A percentile compares a stretch with the other conserved stretches of the same genome.
Evolutionary conservation across 2,113 vertebrate genomes (phyloP).

Genomic region (Astatotilapia flaviijosephi): DNA sequence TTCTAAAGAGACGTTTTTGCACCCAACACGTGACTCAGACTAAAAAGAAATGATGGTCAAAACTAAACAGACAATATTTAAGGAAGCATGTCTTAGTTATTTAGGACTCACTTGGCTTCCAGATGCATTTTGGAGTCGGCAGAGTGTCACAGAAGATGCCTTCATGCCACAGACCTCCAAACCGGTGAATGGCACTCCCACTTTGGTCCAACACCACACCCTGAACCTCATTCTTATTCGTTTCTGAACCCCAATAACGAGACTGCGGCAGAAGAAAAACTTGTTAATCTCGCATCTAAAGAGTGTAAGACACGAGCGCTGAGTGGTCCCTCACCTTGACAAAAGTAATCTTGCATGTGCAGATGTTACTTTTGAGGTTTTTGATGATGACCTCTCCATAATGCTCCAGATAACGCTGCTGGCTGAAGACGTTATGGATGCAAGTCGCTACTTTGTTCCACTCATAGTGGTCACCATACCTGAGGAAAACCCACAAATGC

Average conservation of each 20-base stretch:
- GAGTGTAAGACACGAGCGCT: rapidly evolving
- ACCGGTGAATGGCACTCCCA: conserved; percentile 80
- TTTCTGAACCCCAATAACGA: conserved; percentile 81
- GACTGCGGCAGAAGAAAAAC: conserved; percentile 59
- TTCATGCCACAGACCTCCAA: conserved; percentile 88
- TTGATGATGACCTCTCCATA: conserved; percentile 87
- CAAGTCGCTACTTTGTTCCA: conserved; percentile 94
- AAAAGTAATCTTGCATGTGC: conserved; percentile 89
- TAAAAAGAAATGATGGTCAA: background rate
- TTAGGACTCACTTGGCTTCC: conserved; percentile 84
- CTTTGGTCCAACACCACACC: conserved; percentile 79
- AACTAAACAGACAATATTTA: background rate
- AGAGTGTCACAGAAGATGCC: conserved; percentile 83
- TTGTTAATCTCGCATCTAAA: rapidly evolving
- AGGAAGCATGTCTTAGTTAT: rapidly evolving
- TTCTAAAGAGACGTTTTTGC: background rate
- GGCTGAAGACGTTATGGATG: conserved; percentile 90
- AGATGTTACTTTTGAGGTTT: conserved; percentile 77
- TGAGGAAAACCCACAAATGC: conserved; percentile 23
- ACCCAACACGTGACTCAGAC: background rate
- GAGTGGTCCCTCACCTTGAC: conserved; percentile 74
- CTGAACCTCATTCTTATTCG: conserved; percentile 83
- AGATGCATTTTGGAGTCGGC: conserved; percentile 79
- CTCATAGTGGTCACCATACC: conserved; percentile 88
- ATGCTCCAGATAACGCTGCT: conserved; percentile 89